These are phyloP conservation scores for Actinia equina DNA, from an alignment of 64 coral and sea anemone species.

Conservation along the genomic window DNA sequence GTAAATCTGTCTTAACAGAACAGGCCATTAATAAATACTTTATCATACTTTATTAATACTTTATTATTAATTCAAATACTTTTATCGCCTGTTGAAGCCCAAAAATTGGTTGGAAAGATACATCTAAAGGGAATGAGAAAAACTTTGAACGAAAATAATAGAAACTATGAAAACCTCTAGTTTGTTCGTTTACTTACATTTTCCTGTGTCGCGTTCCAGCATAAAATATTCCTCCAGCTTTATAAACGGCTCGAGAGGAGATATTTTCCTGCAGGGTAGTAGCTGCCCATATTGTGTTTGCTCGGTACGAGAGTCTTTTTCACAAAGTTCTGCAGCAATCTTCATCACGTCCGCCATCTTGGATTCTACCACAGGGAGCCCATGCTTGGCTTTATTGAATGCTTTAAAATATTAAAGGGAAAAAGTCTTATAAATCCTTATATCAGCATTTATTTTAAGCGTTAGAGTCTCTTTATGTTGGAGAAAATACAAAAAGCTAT, in stretches of 20 bases:
- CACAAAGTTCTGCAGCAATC: conserved; percentile 32
- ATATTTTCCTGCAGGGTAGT: conserved; percentile 60
- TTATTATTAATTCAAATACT: too few species aligned
- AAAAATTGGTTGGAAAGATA: too few species aligned
- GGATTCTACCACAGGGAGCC: conserved; percentile 20
- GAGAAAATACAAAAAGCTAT: too few species aligned
- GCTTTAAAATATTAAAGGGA: too few species aligned
- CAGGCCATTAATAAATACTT: too few species aligned
- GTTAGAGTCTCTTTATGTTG: too few species aligned
- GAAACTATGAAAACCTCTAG: background rate
- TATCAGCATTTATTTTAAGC: too few species aligned
- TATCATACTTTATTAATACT: too few species aligned
- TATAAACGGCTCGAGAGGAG: conserved; percentile 51
- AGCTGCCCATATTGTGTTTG: conserved; percentile 28
- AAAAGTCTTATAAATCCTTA: too few species aligned
- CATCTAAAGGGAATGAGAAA: too few species aligned
- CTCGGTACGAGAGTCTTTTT: conserved; percentile 29
- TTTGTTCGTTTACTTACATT: conserved; percentile 27
- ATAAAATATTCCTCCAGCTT: conserved; percentile 58
- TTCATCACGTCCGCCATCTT: conserved; percentile 64
- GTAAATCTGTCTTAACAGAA: conserved; percentile 25
- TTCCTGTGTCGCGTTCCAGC: conserved; percentile 56
- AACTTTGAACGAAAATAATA: background rate
- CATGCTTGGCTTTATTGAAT: background rate
- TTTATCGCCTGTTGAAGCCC: too few species aligned